A percentile compares a stretch with the other conserved stretches of the same genome.
Conservation (phyloP, 2,113 vertebrate genomes). For the Arvicanthis niloticus region DNA sequence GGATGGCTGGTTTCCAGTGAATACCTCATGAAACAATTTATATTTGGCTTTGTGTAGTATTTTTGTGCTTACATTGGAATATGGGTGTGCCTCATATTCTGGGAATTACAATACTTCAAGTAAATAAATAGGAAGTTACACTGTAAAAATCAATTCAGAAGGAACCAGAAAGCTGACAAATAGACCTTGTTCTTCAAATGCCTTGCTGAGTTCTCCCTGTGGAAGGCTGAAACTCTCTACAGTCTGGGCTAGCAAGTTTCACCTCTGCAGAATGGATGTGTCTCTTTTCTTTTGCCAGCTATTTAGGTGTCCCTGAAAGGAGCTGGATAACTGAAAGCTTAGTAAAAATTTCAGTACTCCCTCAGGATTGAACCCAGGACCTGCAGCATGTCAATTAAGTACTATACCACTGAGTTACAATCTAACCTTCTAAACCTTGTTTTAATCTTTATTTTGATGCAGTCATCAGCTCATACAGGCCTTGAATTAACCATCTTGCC, state of each 20-base stretch:
- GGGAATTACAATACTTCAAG: constrained; percentile 71
- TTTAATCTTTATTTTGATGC: neutral
- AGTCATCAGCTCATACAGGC: neutral
- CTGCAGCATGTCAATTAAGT: neutral
- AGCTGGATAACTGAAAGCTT: neutral
- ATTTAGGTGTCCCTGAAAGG: neutral
- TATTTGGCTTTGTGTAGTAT: constrained; percentile 67
- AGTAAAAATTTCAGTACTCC: neutral
- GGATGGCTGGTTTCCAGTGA: constrained; percentile 34
- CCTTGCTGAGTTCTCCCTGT: neutral
- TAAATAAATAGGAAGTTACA: constrained; percentile 74
- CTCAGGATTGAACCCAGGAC: neutral
- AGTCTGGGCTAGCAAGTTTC: neutral
- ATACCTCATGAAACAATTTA: constrained; percentile 41
- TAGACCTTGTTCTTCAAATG: constrained; percentile 15
- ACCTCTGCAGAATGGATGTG: fast-evolving
- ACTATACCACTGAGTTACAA: neutral
- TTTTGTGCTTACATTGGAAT: constrained; percentile 71
- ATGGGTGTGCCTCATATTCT: constrained; percentile 75
- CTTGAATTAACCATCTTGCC: neutral
- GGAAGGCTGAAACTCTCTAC: neutral
- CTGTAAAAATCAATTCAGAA: constrained; percentile 60
- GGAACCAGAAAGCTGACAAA: constrained; percentile 52
- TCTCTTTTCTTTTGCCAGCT: neutral
- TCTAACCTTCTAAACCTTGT: neutral